These are phyloP conservation scores for Wasmannia auropunctata DNA, from an alignment of 1,140 invertebrate species.

Conservation along the genomic window DNA sequence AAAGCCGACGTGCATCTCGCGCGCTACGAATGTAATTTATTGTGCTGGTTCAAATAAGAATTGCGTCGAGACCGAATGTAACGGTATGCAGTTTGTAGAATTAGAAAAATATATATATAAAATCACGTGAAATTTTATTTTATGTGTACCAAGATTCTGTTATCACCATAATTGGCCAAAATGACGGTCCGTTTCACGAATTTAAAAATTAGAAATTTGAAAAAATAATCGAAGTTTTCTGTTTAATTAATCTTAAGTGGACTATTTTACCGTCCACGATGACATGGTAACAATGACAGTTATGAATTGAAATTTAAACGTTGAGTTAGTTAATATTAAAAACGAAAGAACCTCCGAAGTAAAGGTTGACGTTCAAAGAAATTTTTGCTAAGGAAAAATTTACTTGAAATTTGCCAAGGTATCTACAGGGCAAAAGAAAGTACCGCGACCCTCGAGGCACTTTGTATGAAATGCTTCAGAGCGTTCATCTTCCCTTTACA, in stretches of 20 bases:
- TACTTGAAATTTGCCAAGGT: conserved; percentile 11
- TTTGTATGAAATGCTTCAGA: conserved; percentile 32
- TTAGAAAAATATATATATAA: too few species aligned
- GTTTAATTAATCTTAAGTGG: background rate
- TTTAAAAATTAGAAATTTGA: background rate
- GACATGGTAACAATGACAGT: too few species aligned
- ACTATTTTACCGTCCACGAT: too few species aligned
- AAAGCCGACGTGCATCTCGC: too few species aligned
- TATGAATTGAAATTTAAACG: background rate
- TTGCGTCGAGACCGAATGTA: too few species aligned
- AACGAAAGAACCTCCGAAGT: background rate
- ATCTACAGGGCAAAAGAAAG: conserved; percentile 17
- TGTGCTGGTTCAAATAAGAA: too few species aligned
- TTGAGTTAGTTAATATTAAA: background rate
- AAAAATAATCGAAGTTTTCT: background rate
- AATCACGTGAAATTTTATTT: too few species aligned
- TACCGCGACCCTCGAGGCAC: conserved; percentile 3
- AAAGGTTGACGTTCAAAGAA: background rate
- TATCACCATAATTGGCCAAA: too few species aligned
- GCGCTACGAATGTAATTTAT: too few species aligned
- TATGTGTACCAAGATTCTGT: too few species aligned
- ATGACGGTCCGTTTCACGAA: too few species aligned
- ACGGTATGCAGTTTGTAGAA: too few species aligned
- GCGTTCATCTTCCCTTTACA: background rate
- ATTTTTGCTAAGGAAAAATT: conserved; percentile 31